Evolutionary conservation across 1,140 invertebrate genomes (phyloP).

Genomic region (Mamestra configurata): DNA sequence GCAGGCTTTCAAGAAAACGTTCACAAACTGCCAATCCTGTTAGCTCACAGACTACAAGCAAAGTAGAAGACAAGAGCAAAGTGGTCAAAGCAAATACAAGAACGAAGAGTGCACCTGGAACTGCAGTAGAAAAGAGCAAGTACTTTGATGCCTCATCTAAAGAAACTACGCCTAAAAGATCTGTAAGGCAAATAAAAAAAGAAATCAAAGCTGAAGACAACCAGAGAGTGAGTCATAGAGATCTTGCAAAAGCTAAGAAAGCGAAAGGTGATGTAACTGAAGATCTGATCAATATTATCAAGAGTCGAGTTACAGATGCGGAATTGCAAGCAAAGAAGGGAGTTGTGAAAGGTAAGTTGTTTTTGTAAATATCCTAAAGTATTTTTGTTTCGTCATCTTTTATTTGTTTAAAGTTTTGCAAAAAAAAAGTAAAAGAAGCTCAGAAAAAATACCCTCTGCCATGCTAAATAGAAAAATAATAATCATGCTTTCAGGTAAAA

Average conservation of each 20-base stretch:
- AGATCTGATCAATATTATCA: slow-evolving; percentile 86
- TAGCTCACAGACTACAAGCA: slow-evolving; percentile 52
- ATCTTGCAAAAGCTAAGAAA: slow-evolving; percentile 70
- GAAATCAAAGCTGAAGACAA: slow-evolving; percentile 58
- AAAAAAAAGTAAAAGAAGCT: no score
- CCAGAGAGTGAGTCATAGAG: slow-evolving; percentile 79
- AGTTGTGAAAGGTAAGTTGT: slow-evolving; percentile 71
- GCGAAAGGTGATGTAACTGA: slow-evolving; percentile 80
- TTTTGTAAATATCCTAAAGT: background rate
- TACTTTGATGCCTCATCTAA: slow-evolving; percentile 68
- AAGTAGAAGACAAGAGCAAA: slow-evolving; percentile 56
- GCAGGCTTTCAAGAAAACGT: slow-evolving; percentile 68
- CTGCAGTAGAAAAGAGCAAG: slow-evolving; percentile 72
- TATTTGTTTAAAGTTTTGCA: no score
- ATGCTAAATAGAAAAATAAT: background rate
- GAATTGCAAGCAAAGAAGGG: slow-evolving; percentile 74
- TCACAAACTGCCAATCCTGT: slow-evolving; percentile 68
- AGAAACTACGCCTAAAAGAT: slow-evolving; percentile 53
- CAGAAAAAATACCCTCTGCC: no score
- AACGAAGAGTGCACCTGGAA: slow-evolving; percentile 73
- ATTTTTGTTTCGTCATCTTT: no score
- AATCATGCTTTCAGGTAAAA: slow-evolving; percentile 67
- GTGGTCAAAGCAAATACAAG: slow-evolving; percentile 62
- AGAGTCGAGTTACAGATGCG: slow-evolving; percentile 81
- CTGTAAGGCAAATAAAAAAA: slow-evolving; percentile 56